Percentiles rank a stretch among this genome's conserved stretches.
Conservation (phyloP, 2,797 vertebrate species). For the Gymnoscopelus microlampas region DNA sequence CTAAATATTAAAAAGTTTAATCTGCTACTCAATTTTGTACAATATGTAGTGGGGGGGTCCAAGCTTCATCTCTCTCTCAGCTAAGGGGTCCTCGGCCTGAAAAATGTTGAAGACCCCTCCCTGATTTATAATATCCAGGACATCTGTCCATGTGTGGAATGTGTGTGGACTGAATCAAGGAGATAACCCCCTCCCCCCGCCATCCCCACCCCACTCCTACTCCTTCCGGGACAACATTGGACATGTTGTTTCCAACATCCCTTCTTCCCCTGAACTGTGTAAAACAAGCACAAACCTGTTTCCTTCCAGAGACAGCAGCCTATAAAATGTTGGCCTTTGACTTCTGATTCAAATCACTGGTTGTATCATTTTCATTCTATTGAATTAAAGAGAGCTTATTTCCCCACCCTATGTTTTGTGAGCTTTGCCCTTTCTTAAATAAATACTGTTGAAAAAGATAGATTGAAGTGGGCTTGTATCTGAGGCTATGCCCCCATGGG, state of each 20-base stretch:
- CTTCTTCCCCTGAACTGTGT: constrained; percentile 52
- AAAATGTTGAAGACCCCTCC: too few species aligned
- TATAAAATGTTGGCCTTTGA: constrained; percentile 58
- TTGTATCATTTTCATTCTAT: constrained; percentile 77
- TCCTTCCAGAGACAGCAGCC: constrained; percentile 60
- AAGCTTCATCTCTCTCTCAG: too few species aligned
- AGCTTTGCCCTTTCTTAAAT: constrained; percentile 42
- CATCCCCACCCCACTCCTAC: constrained; percentile 35
- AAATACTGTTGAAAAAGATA: constrained; percentile 2
- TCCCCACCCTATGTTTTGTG: constrained; percentile 39
- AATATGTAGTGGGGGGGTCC: too few species aligned
- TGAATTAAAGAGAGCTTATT: constrained; percentile 77
- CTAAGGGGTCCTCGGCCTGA: too few species aligned
- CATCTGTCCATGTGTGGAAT: constrained; percentile 32
- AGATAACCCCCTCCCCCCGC: too few species aligned
- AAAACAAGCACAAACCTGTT: constrained; percentile 79
- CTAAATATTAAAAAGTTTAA: too few species aligned
- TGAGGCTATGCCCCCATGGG: too few species aligned
- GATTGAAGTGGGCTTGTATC: not conserved
- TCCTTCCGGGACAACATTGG: constrained; percentile 13
- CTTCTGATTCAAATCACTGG: constrained; percentile 69
- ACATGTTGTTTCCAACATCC: constrained; percentile 6
- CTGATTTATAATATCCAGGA: not conserved
- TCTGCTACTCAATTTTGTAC: too few species aligned
- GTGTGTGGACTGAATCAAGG: constrained; percentile 48